phyloP scores from a whole-genome alignment of 1,140 invertebrate species.

The Caerostris darwini region DNA sequence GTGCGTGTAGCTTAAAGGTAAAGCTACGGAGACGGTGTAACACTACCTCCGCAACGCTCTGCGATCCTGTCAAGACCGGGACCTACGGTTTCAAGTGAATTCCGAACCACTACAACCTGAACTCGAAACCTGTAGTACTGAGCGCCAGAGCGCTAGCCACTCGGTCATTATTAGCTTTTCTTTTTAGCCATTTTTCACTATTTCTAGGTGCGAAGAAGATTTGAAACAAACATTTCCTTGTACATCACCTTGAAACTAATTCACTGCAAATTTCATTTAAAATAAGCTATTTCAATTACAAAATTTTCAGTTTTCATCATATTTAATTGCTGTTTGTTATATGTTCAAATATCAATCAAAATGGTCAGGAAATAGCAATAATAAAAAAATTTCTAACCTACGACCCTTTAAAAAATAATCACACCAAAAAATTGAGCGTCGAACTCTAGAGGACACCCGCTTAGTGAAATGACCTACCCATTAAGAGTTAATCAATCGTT shows the following conservation, averaged over 20 bases:
- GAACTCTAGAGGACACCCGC: not conserved
- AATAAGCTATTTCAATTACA: not conserved
- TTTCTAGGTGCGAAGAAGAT: not conserved
- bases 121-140: too few species aligned
- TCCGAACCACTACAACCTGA: not conserved
- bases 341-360: not conserved
- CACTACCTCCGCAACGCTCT: too few species aligned
- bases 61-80: not conserved
- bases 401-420: too few species aligned
- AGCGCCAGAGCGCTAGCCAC: too few species aligned
- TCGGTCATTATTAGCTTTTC: not conserved
- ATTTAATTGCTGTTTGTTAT: not conserved
- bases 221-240: not conserved
- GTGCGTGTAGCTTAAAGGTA: too few species aligned
- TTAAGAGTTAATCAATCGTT: constrained; percentile 29
- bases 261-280: not conserved
- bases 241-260: not conserved
- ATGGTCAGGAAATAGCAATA: not conserved
- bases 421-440: not conserved
- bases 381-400: not conserved
- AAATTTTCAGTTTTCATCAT: not conserved
- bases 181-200: not conserved
- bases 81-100: too few species aligned
- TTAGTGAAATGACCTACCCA: constrained; percentile 38
- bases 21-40: not conserved